Conservation (phyloP, 1,140 invertebrate species). For the Drosophila busckii region DNA sequence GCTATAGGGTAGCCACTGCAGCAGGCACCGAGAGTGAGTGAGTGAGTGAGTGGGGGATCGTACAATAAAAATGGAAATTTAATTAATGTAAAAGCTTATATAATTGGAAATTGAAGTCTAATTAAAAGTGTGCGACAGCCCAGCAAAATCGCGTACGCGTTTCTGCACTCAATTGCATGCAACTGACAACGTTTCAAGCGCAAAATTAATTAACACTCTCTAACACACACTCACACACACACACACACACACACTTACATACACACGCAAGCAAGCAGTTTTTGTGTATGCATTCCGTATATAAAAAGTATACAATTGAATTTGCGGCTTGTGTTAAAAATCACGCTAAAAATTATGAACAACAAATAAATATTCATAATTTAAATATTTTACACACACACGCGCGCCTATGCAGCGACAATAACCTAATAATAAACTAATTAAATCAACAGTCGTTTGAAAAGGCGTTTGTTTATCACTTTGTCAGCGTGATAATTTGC, state of each 20-base stretch:
- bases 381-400: constrained; percentile 32
- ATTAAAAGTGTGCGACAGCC: constrained; percentile 54
- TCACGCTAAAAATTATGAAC: constrained; percentile 58
- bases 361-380: constrained; percentile 65
- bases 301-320: constrained; percentile 66
- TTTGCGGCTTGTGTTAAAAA: constrained; percentile 49
- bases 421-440: constrained; percentile 66
- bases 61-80: constrained; percentile 67
- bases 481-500: constrained; percentile 35
- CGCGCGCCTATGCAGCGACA: constrained; percentile 1
- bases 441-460: constrained; percentile 59
- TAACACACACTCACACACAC: constrained; percentile 17
- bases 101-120: constrained; percentile 68
- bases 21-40: neutral
- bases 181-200: constrained; percentile 64
- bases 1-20: constrained; percentile 11
- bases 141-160: constrained; percentile 9
- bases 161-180: constrained; percentile 55
- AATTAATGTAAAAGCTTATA: constrained; percentile 70
- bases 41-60: neutral
- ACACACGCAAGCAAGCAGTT: neutral
- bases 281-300: constrained; percentile 27
- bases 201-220: constrained; percentile 74
- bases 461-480: constrained; percentile 28
- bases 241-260: constrained; percentile 16